A percentile compares a stretch with the other conserved stretches of the same genome.
Conservation (phyloP, 2,113 vertebrate genomes). For the Halichoeres trimaculatus region DNA sequence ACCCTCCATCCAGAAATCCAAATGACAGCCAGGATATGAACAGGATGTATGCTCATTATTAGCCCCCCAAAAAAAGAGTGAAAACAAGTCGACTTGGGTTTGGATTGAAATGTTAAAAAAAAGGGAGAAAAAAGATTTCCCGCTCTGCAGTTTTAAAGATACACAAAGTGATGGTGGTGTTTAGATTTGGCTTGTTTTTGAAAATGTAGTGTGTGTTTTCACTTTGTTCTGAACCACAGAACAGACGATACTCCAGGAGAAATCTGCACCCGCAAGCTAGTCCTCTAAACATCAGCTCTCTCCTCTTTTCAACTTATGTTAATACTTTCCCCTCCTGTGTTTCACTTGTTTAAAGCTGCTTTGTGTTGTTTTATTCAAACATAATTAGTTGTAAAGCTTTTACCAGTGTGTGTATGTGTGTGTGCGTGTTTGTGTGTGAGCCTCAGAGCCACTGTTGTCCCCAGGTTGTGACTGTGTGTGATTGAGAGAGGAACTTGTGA, state of each 20-base stretch:
- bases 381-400: slow-evolving; percentile 73
- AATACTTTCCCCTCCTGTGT: slow-evolving; percentile 64
- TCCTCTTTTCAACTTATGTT: slow-evolving; percentile 74
- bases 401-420: slow-evolving; percentile 36
- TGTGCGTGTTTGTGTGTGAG: slow-evolving; percentile 10
- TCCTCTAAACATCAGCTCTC: slow-evolving; percentile 56
- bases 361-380: slow-evolving; percentile 77
- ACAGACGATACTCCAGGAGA: slow-evolving; percentile 28
- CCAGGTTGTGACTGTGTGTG: slow-evolving; percentile 70
- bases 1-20: slow-evolving; percentile 59
- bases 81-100: slow-evolving; percentile 15
- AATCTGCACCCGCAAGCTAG: slow-evolving; percentile 54
- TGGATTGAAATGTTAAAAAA: slow-evolving; percentile 40
- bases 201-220: slow-evolving; percentile 59
- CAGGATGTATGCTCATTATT: slow-evolving; percentile 61
- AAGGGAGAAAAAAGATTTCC: not conserved
- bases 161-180: slow-evolving; percentile 53
- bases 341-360: slow-evolving; percentile 65
- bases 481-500: slow-evolving; percentile 72
- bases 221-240: slow-evolving; percentile 42
- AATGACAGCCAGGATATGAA: slow-evolving; percentile 61
- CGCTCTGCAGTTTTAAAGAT: slow-evolving; percentile 49
- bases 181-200: slow-evolving; percentile 57
- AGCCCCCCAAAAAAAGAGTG: slow-evolving; percentile 28
- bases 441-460: slow-evolving; percentile 68